Base-by-base conservation (phyloP, 2,113 vertebrate genomes). In the Gracilinanus agilis region DNA sequence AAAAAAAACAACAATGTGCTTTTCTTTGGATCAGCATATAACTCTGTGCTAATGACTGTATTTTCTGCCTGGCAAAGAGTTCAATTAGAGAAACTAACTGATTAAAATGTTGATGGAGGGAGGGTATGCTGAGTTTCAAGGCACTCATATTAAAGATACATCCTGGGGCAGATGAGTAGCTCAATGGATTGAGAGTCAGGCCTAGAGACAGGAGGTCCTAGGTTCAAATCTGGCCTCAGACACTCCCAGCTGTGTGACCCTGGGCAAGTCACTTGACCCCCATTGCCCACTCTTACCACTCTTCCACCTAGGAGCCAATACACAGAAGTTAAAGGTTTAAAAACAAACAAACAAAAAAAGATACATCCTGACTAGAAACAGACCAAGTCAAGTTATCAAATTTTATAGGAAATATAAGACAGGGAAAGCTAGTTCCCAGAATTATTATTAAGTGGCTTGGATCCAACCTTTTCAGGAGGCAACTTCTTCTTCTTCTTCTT, bases 381-480 rank as follows among this genome's bases (percentile, higher is more conserved):
- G 44, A 58, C 29, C 61, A 4, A 93, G 25, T 91, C 44, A 91
- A 7, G n/a, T 23, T 75, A 24, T 75, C 29, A 94, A 91, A 58
- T 83, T 23, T 34, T 12, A 44, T 54, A 44, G 44, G 12, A 44
- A 53, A 53, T 40, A 91, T 91, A 55, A 89, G 13, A 56, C n/a
- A 56, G 24, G 40, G 16, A 27, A 91, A 56, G 3, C 55, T 27
- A 25, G 4, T 23, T 83, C 40, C 67, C 67, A 83, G 7, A 83
- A 40, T 83, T 40, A 40, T 83, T 40, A 19, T 55, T 27, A 90
- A 90, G 88, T 67, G 92, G 92, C 61, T 92, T 88, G 88, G 61
- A 23, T 90, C 91, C 40, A 55, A 61, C 44, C 67, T 55, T 67
- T n/a, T 44, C 21, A 23, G 54, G 55, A 92, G 53, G 29, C 88